These are phyloP conservation scores for Cottus gobio DNA, from an alignment of 2,113 vertebrate species.

Conservation along the genomic window DNA sequence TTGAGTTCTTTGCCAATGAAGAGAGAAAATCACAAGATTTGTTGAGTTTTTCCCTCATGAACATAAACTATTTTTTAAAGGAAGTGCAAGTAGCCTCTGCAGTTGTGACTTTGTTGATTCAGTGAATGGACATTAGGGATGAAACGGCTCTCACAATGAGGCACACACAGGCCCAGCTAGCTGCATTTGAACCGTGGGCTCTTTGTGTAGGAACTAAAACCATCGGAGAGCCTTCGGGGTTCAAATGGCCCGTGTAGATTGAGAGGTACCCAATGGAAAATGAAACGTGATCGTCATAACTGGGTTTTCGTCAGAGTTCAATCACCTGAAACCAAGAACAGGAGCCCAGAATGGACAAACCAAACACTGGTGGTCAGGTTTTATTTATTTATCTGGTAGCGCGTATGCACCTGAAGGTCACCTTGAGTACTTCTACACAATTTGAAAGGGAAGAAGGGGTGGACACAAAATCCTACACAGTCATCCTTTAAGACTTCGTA, in stretches of 20 bases:
- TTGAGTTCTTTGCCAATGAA: constrained; percentile 2
- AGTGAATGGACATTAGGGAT: not conserved
- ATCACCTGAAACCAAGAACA: too few relatives aligned
- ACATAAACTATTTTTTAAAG: not conserved
- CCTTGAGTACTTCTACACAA: too few relatives aligned
- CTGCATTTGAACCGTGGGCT: not conserved
- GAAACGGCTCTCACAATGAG: not conserved
- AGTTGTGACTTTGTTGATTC: not conserved
- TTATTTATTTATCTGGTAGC: too few relatives aligned
- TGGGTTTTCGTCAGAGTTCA: too few relatives aligned
- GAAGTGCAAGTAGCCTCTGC: not conserved
- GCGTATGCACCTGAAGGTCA: too few relatives aligned
- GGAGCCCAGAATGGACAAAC: too few relatives aligned
- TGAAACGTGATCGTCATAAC: too few relatives aligned
- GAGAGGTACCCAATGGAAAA: too few relatives aligned
- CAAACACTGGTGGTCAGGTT: too few relatives aligned
- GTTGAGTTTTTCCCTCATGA: not conserved
- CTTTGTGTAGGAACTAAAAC: not conserved
- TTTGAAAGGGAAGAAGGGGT: too few relatives aligned
- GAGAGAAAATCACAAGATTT: not conserved
- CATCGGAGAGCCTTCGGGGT: not conserved
- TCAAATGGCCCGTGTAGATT: too few relatives aligned
- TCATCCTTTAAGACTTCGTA: not conserved
- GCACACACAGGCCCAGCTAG: not conserved
- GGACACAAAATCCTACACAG: not conserved